Evolutionary conservation across 1,140 invertebrate genomes (phyloP).

Genomic region (Pseudomyrmex cubaensis): DNA sequence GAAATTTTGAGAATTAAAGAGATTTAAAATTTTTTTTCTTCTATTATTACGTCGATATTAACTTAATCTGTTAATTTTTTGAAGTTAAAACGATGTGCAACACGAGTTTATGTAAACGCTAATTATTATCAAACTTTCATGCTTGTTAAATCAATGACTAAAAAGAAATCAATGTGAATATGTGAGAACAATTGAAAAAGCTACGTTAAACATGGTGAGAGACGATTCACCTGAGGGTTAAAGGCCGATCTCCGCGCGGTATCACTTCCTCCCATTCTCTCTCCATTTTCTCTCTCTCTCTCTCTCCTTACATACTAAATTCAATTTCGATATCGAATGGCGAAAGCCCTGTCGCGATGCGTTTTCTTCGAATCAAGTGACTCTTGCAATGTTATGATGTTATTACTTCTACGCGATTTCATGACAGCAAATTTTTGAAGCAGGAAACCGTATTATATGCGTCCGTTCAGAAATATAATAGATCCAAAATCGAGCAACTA

Average conservation of each 20-base stretch:
- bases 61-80: not conserved
- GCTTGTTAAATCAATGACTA: constrained; percentile 41
- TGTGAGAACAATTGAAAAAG: constrained; percentile 72
- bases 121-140: not conserved
- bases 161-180: constrained; percentile 13
- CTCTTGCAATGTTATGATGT: constrained; percentile 32
- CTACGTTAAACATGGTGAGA: constrained; percentile 72
- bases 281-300: not conserved
- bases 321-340: constrained; percentile 56
- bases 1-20: not conserved
- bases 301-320: constrained; percentile 21
- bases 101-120: not conserved
- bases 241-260: constrained; percentile 22
- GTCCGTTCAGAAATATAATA: too few relatives aligned
- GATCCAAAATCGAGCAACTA: too few relatives aligned
- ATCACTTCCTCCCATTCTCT: not conserved
- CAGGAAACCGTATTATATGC: not conserved
- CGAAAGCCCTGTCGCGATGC: constrained; percentile 37
- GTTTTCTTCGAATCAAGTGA: constrained; percentile 23
- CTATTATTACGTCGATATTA: not conserved
- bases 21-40: not conserved
- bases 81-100: not conserved
- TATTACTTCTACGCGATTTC: constrained; percentile 11
- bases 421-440: constrained; percentile 16
- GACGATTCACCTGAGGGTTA: constrained; percentile 65